Evolutionary conservation across 1,140 invertebrate genomes (phyloP).

Genomic region (Drosophila lowei): DNA sequence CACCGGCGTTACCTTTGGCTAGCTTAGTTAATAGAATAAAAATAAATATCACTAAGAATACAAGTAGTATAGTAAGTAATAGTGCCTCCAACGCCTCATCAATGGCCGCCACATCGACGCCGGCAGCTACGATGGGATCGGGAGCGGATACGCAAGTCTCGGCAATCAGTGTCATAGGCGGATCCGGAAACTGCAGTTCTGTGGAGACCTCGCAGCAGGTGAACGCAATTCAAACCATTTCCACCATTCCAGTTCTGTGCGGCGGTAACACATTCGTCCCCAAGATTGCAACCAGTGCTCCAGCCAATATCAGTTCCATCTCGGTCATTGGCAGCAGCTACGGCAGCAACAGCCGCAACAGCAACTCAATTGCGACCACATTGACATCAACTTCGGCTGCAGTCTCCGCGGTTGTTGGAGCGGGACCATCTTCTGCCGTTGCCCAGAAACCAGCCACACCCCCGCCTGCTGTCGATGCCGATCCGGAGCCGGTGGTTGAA

Average conservation of each 20-base stretch:
- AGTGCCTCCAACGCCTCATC: constrained; percentile 63
- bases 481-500: constrained; percentile 81
- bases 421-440: background rate
- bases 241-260: constrained; percentile 81
- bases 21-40: constrained; percentile 87
- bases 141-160: constrained; percentile 56
- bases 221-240: constrained; percentile 76
- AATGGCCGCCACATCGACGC: constrained; percentile 17
- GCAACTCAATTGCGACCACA: too few species aligned
- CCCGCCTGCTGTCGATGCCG: constrained; percentile 72
- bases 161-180: constrained; percentile 68
- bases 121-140: constrained; percentile 10
- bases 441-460: constrained; percentile 46
- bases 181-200: constrained; percentile 33
- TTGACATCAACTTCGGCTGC: constrained; percentile 9
- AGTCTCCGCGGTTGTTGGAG: constrained; percentile 13
- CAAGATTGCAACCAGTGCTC: constrained; percentile 63
- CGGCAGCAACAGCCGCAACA: constrained; percentile 40
- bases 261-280: constrained; percentile 74
- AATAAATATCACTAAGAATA: constrained; percentile 91
- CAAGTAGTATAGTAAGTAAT: constrained; percentile 83
- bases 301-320: constrained; percentile 64
- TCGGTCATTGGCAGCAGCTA: constrained; percentile 79
- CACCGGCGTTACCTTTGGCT: constrained; percentile 84
- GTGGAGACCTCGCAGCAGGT: constrained; percentile 46